Evolutionary conservation across 2,888 invertebrate genomes (phyloP).

Genomic region (Drosophila seclusa): DNA sequence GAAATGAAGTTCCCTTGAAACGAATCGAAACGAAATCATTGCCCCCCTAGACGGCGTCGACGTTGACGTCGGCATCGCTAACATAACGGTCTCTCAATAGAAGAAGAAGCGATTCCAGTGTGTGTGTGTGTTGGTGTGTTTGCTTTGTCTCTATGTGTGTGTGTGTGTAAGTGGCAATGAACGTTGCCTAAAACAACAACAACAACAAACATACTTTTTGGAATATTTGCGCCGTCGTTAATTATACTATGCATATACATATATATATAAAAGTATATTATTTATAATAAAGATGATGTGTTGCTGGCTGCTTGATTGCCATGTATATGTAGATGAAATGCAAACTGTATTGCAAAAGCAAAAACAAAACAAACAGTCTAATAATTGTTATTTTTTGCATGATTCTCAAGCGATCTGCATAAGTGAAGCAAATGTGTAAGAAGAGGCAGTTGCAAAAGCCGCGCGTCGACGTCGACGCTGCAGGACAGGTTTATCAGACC

Average conservation of each 20-base stretch:
- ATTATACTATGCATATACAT: constrained; percentile 40
- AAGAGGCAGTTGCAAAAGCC: constrained; percentile 20
- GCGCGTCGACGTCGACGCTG: constrained; percentile 31
- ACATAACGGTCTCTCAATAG: constrained; percentile 47
- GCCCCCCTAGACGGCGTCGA: constrained; percentile 21
- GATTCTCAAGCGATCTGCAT: constrained; percentile 16
- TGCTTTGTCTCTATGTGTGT: constrained; percentile 26
- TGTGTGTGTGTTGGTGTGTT: constrained; percentile 22
- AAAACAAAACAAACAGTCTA: constrained; percentile 13
- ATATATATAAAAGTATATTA: background rate
- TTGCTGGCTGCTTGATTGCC: constrained; percentile 29
- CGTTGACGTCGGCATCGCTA: constrained; percentile 31
- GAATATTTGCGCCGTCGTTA: constrained; percentile 57
- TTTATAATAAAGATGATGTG: constrained; percentile 24
- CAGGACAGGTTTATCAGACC: constrained; percentile 71
- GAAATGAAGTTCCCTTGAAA: constrained; percentile 70
- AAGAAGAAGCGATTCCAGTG: constrained; percentile 30
- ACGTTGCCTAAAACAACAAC: constrained; percentile 51
- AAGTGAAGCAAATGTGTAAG: constrained; percentile 41
- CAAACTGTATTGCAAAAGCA: constrained; percentile 37
- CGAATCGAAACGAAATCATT: constrained; percentile 47
- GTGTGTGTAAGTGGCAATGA: constrained; percentile 51
- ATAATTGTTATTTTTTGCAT: background rate
- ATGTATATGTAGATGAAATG: constrained; percentile 35
- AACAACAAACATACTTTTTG: constrained; percentile 49